Conservation (phyloP, 2,797 vertebrate species). For the Natrix natrix region DNA sequence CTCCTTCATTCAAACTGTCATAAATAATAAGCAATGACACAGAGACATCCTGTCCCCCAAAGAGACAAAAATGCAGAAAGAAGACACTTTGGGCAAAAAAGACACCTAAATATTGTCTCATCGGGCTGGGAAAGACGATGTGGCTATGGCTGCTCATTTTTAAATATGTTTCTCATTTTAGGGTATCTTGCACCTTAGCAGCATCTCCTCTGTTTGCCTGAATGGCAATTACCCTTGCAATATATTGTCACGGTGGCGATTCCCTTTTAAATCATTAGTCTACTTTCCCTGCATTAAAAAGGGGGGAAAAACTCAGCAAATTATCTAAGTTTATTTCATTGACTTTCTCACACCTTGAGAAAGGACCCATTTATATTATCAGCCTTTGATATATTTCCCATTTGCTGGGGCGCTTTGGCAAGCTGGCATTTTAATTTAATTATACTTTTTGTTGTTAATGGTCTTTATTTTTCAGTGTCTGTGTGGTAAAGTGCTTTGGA, state of each 20-base stretch:
- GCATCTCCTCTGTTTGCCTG: neutral
- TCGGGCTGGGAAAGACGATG: neutral
- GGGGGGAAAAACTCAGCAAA: slow-evolving; percentile 62
- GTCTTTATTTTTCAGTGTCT: slow-evolving; percentile 85
- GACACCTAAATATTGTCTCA: neutral
- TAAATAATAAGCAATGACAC: neutral
- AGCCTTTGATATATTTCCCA: slow-evolving; percentile 79
- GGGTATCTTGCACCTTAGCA: neutral
- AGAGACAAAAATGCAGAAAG: slow-evolving; percentile 3
- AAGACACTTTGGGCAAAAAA: neutral
- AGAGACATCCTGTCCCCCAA: neutral
- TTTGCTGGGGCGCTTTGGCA: slow-evolving; percentile 72
- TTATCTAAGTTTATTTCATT: slow-evolving; percentile 72
- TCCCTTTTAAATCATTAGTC: slow-evolving; percentile 62
- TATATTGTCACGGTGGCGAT: slow-evolving; percentile 30
- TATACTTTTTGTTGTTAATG: slow-evolving; percentile 82
- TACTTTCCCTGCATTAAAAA: slow-evolving; percentile 25
- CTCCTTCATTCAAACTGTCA: slow-evolving; percentile 6
- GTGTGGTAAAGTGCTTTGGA: slow-evolving; percentile 63
- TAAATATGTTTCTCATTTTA: neutral
- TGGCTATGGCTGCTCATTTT: neutral
- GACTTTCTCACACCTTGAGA: slow-evolving; percentile 77
- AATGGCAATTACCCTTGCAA: slow-evolving; percentile 27
- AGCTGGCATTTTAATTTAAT: slow-evolving; percentile 83
- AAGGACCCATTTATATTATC: slow-evolving; percentile 79